phyloP scores from a whole-genome alignment of 2,888 invertebrate species.

The Megastigmus dorsalis region DNA sequence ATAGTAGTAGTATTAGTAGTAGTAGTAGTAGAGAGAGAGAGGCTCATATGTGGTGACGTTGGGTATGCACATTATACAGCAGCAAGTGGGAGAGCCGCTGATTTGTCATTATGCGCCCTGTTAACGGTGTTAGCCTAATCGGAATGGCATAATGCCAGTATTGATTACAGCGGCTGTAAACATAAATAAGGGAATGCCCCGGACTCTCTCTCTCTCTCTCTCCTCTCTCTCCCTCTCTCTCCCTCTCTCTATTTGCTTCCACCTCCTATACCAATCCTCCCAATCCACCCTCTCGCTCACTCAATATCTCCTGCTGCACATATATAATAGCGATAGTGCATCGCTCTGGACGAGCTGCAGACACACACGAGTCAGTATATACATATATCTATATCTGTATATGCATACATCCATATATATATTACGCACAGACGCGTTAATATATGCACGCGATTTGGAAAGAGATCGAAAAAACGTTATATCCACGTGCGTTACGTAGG shows the following conservation, averaged over 20 bases:
- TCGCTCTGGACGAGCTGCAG: background rate
- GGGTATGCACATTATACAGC: no score
- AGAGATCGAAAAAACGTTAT: background rate
- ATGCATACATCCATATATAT: background rate
- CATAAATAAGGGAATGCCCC: slow-evolving; percentile 48
- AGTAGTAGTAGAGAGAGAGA: no score
- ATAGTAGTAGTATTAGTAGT: no score
- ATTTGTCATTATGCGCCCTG: slow-evolving; percentile 48
- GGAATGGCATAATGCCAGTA: slow-evolving; percentile 52
- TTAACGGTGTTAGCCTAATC: slow-evolving; percentile 52
- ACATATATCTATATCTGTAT: background rate
- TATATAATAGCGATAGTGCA: background rate
- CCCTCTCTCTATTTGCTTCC: no score
- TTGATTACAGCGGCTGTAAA: slow-evolving; percentile 50
- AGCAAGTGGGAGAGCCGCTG: slow-evolving; percentile 33
- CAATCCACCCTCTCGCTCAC: background rate
- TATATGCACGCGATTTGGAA: background rate
- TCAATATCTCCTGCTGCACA: slow-evolving; percentile 1
- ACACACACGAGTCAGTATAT: no score
- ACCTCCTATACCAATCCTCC: no score
- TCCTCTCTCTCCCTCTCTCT: background rate
- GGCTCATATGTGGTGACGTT: no score
- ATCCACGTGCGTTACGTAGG: background rate
- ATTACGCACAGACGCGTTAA: background rate
- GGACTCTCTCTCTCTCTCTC: background rate